phyloP scores from a whole-genome alignment of 1,140 invertebrate species.

The Bombyx mori region DNA sequence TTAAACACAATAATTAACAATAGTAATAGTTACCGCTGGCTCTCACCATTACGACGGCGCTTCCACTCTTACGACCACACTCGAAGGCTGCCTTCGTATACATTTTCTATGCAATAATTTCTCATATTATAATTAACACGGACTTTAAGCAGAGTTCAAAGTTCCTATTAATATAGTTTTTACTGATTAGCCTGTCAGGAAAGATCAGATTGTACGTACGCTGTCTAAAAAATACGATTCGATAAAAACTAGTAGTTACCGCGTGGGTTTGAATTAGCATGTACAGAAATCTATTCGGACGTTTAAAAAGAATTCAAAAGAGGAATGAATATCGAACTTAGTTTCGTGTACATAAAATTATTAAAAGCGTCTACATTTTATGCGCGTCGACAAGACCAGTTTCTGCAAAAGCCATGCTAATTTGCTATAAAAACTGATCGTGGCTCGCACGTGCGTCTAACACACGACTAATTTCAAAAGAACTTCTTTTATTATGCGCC shows the following conservation, averaged over 20 bases:
- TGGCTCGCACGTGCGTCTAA: constrained; percentile 12
- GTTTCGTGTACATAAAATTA: background rate
- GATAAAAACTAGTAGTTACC: no score
- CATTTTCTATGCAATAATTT: constrained; percentile 4
- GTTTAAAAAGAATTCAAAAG: no score
- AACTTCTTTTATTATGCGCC: background rate
- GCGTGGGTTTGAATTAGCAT: no score
- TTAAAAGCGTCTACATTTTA: constrained; percentile 2
- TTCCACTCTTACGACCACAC: no score
- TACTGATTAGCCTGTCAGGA: constrained; percentile 31
- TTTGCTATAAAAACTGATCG: constrained; percentile 9
- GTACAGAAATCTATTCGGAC: no score
- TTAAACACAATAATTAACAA: no score
- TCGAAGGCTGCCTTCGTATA: background rate
- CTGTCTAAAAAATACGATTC: background rate
- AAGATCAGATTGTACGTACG: constrained; percentile 26
- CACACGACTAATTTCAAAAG: constrained; percentile 8
- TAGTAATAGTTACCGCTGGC: no score
- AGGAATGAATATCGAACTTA: no score
- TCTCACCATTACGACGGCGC: no score
- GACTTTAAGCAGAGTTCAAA: constrained; percentile 23
- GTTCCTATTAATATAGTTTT: constrained; percentile 40
- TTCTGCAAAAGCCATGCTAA: background rate
- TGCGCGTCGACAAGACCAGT: background rate
- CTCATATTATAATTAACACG: background rate